Evolutionary conservation across 2,113 vertebrate species (phyloP).

Genomic region (Phylloscopus whistleri): DNA sequence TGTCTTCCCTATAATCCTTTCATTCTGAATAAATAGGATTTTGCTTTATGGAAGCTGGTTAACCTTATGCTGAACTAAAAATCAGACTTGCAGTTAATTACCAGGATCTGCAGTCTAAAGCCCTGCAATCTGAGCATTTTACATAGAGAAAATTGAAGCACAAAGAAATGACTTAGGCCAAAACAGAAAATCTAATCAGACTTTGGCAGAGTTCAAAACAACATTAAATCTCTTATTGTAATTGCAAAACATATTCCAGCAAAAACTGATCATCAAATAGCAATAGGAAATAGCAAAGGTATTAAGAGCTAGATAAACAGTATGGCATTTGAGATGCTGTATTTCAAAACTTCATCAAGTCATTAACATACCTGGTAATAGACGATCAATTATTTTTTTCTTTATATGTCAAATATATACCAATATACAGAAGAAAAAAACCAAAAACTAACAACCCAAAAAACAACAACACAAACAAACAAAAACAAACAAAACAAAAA

Average conservation of each 20-base stretch:
- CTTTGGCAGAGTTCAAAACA: slow-evolving; percentile 45
- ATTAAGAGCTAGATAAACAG: not conserved
- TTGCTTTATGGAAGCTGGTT: slow-evolving; percentile 52
- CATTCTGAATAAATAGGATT: slow-evolving; percentile 53
- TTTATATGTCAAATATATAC: not conserved
- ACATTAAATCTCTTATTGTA: slow-evolving; percentile 47
- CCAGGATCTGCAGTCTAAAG: slow-evolving; percentile 33
- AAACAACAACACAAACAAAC: too few relatives aligned
- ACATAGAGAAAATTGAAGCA: slow-evolving; percentile 35
- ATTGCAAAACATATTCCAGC: slow-evolving; percentile 39
- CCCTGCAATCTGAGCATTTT: slow-evolving; percentile 39
- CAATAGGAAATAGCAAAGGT: slow-evolving; percentile 6
- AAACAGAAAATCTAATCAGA: slow-evolving; percentile 60
- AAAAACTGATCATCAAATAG: slow-evolving; percentile 25
- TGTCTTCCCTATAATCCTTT: slow-evolving; percentile 20
- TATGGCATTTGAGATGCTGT: not conserved
- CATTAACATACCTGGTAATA: not conserved
- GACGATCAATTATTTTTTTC: not conserved
- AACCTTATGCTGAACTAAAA: slow-evolving; percentile 61
- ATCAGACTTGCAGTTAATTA: slow-evolving; percentile 62
- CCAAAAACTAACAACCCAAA: too few relatives aligned
- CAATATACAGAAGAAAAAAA: not conserved
- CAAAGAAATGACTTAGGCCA: slow-evolving; percentile 39
- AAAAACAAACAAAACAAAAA: not conserved
- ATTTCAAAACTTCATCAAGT: slow-evolving; percentile 10